Evolutionary conservation across 2,888 invertebrate genomes (phyloP).

Genomic region (Orthonevra nobilis): DNA sequence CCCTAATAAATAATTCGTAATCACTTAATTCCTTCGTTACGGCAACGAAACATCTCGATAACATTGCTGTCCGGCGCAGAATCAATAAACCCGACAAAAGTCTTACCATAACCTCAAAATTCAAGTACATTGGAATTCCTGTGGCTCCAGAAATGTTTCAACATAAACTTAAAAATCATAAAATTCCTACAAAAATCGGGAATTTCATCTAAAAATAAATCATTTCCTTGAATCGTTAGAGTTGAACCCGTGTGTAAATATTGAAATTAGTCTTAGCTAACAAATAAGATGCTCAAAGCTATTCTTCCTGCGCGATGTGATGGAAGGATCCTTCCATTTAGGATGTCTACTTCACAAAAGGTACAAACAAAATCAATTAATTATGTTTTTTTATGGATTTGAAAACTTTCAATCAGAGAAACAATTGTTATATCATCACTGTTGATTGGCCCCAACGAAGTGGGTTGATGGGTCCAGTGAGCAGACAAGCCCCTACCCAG

Average conservation of each 20-base stretch:
- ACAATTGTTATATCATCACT: constrained; percentile 42
- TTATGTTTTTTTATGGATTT: too few species aligned
- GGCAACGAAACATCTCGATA: background rate
- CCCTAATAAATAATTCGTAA: too few species aligned
- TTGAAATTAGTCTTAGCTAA: background rate
- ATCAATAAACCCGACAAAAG: constrained; percentile 28
- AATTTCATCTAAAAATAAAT: constrained; percentile 20
- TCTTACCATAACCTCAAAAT: constrained; percentile 50
- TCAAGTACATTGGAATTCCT: constrained; percentile 27
- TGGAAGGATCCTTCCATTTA: constrained; percentile 76
- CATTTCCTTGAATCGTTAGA: background rate
- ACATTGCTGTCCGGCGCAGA: background rate
- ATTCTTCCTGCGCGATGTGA: constrained; percentile 75
- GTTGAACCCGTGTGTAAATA: constrained; percentile 3
- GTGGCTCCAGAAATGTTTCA: constrained; percentile 50
- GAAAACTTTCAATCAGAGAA: too few species aligned
- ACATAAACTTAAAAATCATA: constrained; percentile 34
- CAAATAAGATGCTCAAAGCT: constrained; percentile 69
- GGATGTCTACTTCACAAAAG: constrained; percentile 79
- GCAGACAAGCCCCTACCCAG: constrained; percentile 8
- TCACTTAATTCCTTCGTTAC: too few species aligned
- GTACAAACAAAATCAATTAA: constrained; percentile 71
- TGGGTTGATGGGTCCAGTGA: constrained; percentile 8
- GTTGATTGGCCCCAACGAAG: constrained; percentile 10
- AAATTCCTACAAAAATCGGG: background rate